Evolutionary conservation across 2,797 vertebrate genomes (phyloP).

Genomic region (Spatula versicolor): DNA sequence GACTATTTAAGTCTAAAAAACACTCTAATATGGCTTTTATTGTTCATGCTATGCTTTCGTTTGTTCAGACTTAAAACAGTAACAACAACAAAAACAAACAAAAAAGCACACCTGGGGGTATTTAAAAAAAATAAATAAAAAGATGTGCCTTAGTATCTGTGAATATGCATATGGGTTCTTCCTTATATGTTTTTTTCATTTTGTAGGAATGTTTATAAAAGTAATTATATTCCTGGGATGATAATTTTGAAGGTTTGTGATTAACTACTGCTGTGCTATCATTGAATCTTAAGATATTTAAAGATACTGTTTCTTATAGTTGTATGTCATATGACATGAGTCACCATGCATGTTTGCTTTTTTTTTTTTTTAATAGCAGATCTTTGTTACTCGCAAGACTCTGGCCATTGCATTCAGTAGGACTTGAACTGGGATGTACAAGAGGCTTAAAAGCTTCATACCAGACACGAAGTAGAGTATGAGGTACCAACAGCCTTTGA

Average conservation of each 20-base stretch:
- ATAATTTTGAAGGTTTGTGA: background rate
- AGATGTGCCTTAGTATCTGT: background rate
- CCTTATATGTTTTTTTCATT: background rate
- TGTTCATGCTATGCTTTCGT: background rate
- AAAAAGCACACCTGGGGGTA: background rate
- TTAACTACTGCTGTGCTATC: background rate
- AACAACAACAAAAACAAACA: too few relatives aligned
- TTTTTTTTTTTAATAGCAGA: background rate
- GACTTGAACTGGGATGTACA: conserved; percentile 2
- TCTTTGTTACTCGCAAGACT: background rate
- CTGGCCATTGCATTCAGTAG: background rate
- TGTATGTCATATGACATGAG: background rate
- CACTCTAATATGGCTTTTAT: background rate
- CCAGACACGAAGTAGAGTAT: background rate
- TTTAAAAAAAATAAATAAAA: background rate
- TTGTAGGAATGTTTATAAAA: background rate
- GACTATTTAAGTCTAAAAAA: background rate
- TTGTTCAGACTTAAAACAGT: background rate
- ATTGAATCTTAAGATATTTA: conserved; percentile 37
- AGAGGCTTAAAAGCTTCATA: background rate
- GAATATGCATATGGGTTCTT: background rate
- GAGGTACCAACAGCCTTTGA: background rate
- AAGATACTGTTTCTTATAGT: background rate
- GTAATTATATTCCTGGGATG: background rate
- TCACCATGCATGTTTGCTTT: background rate